phyloP scores from a whole-genome alignment of 2,888 invertebrate species.

The Cryptocheilus praepositus region DNA sequence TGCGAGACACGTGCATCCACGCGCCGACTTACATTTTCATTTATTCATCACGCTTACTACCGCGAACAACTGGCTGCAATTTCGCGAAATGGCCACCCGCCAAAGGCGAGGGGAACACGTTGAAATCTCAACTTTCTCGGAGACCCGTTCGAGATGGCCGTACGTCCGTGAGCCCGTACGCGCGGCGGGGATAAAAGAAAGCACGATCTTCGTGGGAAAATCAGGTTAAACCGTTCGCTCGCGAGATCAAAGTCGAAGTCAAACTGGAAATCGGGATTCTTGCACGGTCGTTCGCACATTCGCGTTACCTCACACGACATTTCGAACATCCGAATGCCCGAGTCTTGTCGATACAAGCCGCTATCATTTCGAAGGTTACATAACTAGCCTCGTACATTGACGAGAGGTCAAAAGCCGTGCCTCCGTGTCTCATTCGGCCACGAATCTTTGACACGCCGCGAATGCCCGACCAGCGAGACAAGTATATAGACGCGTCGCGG shows the following conservation, averaged over 20 bases:
- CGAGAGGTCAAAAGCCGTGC: conserved; percentile 41
- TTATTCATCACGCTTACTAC: conserved; percentile 12
- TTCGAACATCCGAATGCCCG: too few species aligned
- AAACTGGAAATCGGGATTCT: too few species aligned
- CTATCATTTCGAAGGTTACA: conserved; percentile 41
- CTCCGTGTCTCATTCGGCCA: conserved; percentile 28
- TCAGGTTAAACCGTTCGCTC: too few species aligned
- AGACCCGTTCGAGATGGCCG: conserved; percentile 11
- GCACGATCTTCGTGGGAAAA: too few species aligned
- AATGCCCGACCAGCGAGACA: conserved; percentile 11
- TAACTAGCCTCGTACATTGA: conserved; percentile 27
- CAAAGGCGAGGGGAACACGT: conserved; percentile 34
- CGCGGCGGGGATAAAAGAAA: conserved; percentile 7
- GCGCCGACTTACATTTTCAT: conserved; percentile 24
- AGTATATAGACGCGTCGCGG: conserved; percentile 1
- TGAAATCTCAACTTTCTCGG: conserved; percentile 29
- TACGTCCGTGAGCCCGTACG: background rate
- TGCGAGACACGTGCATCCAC: background rate
- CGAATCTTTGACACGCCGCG: conserved; percentile 29
- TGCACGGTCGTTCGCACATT: background rate
- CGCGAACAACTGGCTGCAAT: background rate
- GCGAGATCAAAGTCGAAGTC: too few species aligned
- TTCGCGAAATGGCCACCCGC: conserved; percentile 32
- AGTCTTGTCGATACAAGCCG: background rate
- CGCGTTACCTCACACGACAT: background rate